Percentiles rank a stretch among this genome's conserved stretches.
phyloP scores from a whole-genome alignment of 1,140 invertebrate species.

The Drosophila asahinai region DNA sequence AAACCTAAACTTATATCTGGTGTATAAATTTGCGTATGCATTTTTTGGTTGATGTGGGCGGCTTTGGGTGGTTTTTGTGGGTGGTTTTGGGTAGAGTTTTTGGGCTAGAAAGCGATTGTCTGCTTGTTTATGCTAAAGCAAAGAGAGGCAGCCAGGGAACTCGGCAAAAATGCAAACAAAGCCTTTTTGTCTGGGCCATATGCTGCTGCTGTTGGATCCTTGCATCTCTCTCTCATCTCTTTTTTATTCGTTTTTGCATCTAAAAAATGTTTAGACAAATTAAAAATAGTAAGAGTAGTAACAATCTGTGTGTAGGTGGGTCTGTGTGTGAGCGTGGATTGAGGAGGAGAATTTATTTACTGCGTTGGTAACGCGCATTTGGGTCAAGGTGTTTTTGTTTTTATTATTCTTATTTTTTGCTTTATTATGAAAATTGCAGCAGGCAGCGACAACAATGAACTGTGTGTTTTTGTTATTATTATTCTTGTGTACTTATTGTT shows the following conservation, averaged over 20 bases:
- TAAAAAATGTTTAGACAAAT: slow-evolving; percentile 81
- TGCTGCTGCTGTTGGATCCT: slow-evolving; percentile 18
- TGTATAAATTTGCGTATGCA: slow-evolving; percentile 83
- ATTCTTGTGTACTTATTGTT: slow-evolving; percentile 20
- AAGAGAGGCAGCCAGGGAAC: slow-evolving; percentile 33
- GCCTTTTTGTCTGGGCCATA: slow-evolving; percentile 72
- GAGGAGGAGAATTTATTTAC: slow-evolving; percentile 55
- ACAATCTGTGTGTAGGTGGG: slow-evolving; percentile 25
- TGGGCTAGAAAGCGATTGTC: slow-evolving; percentile 44
- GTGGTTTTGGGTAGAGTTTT: slow-evolving; percentile 9
- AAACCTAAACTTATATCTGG: slow-evolving; percentile 25
- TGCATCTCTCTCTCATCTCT: slow-evolving; percentile 17
- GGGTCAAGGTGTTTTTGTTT: slow-evolving; percentile 74
- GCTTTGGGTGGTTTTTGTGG: slow-evolving; percentile 20
- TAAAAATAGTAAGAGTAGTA: slow-evolving; percentile 76
- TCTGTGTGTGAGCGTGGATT: slow-evolving; percentile 10
- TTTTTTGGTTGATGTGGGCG: slow-evolving; percentile 52
- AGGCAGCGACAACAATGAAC: slow-evolving; percentile 45
- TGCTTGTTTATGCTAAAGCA: slow-evolving; percentile 62
- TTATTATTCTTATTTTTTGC: slow-evolving; percentile 55
- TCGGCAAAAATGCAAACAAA: slow-evolving; percentile 70
- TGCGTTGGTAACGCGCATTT: slow-evolving; percentile 70
- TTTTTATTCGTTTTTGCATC: slow-evolving; percentile 35
- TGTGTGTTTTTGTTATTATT: slow-evolving; percentile 30
- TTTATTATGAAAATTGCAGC: slow-evolving; percentile 81